These are phyloP conservation scores for Drosophila limbata DNA, from an alignment of 2,888 invertebrate species.

Conservation along the genomic window DNA sequence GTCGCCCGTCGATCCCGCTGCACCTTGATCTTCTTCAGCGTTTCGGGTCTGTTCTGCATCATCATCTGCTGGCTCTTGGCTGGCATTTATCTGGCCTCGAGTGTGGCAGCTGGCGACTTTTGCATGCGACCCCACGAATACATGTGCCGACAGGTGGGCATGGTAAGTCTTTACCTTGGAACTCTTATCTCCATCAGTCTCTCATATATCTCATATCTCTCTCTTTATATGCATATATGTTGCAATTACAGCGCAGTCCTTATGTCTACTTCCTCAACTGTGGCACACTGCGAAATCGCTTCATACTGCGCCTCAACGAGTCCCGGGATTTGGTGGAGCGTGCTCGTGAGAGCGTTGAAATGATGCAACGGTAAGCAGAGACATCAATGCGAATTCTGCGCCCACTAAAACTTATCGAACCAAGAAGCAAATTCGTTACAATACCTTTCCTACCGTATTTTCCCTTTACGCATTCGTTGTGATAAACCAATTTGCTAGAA, in stretches of 20 bases:
- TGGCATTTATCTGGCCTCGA: slow-evolving; percentile 93
- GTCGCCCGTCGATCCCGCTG: slow-evolving; percentile 89
- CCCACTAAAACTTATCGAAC: background rate
- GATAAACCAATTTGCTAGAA: too few relatives aligned
- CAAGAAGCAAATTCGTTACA: background rate
- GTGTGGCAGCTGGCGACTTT: slow-evolving; percentile 94
- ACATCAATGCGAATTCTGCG: background rate
- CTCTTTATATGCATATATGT: background rate
- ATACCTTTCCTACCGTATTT: too few relatives aligned
- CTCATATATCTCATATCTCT: background rate
- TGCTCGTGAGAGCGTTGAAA: slow-evolving; percentile 84
- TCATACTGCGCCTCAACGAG: slow-evolving; percentile 85
- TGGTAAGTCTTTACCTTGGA: slow-evolving; percentile 75
- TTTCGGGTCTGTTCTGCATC: slow-evolving; percentile 89
- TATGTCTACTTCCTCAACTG: slow-evolving; percentile 85
- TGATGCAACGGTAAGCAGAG: slow-evolving; percentile 81
- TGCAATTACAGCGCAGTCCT: slow-evolving; percentile 82
- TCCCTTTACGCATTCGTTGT: too few relatives aligned
- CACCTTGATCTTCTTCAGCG: slow-evolving; percentile 95
- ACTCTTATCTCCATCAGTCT: background rate
- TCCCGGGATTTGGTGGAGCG: slow-evolving; percentile 85
- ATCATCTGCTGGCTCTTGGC: slow-evolving; percentile 93
- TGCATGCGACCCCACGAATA: slow-evolving; percentile 92
- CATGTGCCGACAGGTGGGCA: slow-evolving; percentile 85
- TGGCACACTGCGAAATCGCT: slow-evolving; percentile 85